A percentile compares a stretch with the other conserved stretches of the same genome.
phyloP scores from a whole-genome alignment of 2,797 vertebrate species.

The Cynopterus sphinx region DNA sequence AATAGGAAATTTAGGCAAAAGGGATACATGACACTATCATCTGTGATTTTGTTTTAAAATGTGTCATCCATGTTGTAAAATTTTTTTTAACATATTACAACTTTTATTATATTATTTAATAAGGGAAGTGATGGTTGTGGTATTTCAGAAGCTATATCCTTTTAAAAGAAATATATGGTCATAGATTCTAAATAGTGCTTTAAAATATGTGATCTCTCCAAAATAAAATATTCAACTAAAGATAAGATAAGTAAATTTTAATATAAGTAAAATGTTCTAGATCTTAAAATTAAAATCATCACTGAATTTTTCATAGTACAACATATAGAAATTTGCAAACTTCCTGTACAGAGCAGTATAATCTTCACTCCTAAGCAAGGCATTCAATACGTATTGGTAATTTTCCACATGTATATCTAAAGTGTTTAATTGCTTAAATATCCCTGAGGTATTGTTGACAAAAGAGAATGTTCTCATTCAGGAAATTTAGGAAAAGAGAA shows the following conservation, averaged over 20 bases:
- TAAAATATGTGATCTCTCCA: slow-evolving; percentile 82
- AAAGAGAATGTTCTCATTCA: neutral
- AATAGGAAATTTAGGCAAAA: slow-evolving; percentile 33
- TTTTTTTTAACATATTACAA: slow-evolving; percentile 40
- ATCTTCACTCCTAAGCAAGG: slow-evolving; percentile 89
- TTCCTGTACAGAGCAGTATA: slow-evolving; percentile 64
- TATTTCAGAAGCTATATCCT: slow-evolving; percentile 78
- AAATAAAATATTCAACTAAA: slow-evolving; percentile 85
- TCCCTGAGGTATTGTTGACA: neutral
- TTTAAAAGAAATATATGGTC: slow-evolving; percentile 79
- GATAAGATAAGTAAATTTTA: slow-evolving; percentile 77
- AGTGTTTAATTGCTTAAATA: neutral
- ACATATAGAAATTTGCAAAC: slow-evolving; percentile 71
- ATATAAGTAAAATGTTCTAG: slow-evolving; percentile 84
- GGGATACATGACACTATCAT: neutral
- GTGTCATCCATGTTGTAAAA: neutral
- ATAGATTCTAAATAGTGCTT: slow-evolving; percentile 80
- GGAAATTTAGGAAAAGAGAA: slow-evolving; percentile 22
- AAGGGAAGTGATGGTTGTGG: slow-evolving; percentile 63
- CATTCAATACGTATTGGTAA: slow-evolving; percentile 93
- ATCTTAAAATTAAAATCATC: slow-evolving; percentile 80
- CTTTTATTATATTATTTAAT: slow-evolving; percentile 65
- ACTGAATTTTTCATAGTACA: slow-evolving; percentile 80
- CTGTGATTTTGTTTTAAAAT: slow-evolving; percentile 12
- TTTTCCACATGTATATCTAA: slow-evolving; percentile 84